Percentiles rank a stretch among this genome's conserved stretches.
phyloP scores from a whole-genome alignment of 2,797 vertebrate genomes.

The Myripristis murdjan region DNA sequence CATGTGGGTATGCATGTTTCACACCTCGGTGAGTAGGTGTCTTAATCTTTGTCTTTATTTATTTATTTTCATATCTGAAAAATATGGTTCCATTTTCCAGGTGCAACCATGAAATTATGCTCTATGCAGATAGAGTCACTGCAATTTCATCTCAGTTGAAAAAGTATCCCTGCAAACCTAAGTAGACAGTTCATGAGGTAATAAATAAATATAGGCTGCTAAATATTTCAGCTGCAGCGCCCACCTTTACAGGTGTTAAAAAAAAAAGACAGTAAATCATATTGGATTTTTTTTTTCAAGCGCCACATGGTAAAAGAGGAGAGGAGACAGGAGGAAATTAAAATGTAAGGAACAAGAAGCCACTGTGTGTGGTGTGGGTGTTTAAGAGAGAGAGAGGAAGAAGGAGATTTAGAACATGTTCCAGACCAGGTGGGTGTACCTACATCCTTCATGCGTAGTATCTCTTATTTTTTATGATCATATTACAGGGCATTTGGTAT shows the following conservation, averaged over 20 bases:
- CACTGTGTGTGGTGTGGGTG: not conserved
- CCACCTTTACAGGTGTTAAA: conserved; percentile 18
- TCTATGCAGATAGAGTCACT: conserved; percentile 32
- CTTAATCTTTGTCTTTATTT: conserved; percentile 8
- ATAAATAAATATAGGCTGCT: conserved; percentile 57
- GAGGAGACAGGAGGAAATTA: conserved; percentile 9
- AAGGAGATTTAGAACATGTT: not conserved
- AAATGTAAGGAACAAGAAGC: not conserved
- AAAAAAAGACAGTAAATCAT: conserved; percentile 24
- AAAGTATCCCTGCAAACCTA: conserved; percentile 29
- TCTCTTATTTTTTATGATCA: conserved; percentile 1
- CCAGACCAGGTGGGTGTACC: not conserved
- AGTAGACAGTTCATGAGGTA: conserved; percentile 53
- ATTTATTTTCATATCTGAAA: conserved; percentile 24
- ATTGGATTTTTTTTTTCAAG: conserved; percentile 10
- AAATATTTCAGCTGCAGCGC: conserved; percentile 32
- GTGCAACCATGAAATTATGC: conserved; percentile 39
- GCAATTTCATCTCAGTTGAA: conserved; percentile 19
- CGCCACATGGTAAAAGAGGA: not conserved
- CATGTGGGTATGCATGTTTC: conserved; percentile 13
- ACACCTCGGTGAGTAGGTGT: not conserved
- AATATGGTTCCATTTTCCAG: conserved; percentile 37
- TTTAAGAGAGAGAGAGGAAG: not conserved
- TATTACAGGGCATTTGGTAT: not conserved
- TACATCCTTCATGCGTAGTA: not conserved